Evolutionary conservation across 37 sponge, comb jelly and placozoan genomes (phyloP), one percentile per base, ranked within the genome.

Genomic region (Oscarella lobularis): DNA sequence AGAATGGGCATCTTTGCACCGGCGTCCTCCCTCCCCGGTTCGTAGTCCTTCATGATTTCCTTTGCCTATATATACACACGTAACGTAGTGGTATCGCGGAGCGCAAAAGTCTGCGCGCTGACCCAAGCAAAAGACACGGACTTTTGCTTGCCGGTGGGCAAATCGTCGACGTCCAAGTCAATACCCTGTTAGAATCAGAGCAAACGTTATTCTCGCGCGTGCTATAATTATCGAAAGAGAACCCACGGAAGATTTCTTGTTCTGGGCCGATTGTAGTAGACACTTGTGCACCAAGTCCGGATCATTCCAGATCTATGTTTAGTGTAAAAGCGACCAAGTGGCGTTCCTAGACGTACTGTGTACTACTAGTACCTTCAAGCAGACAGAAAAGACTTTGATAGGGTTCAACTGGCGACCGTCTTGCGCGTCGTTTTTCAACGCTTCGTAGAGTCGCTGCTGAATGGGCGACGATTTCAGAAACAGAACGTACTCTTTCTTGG

Each of bases 251-350:
- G 20, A 9, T 48, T 20, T 27, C 60, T 20, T 48, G 60, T 20
- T 48, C 60, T 27, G 60, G 20, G 9, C 60, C 60, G 60, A 76
- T 76, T 48, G 77, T 2, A 66, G 40, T 39, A 81, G 39, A 70
- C 40, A 41, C 38, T 77, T 72, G 69, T 90, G 84, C 70, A 92
- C 86, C 33, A 98, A 83, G 68, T 98, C 99, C 40, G 95, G 95
- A 72, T 98, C 95, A 67, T 98, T 98, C 99, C 99, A 98, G 72
- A 98, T 89, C 88, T 94, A 48, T 20, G n/a, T n/a, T n/a, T n/a
- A n/a, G n/a, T n/a, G n/a, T n/a, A n/a, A n/a, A n/a, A n/a, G n/a
- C n/a, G n/a, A n/a, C n/a, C n/a, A n/a, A n/a, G n/a, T n/a, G n/a
- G n/a, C n/a, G n/a, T n/a, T n/a, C n/a, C n/a, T n/a, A n/a, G n/a